Percentiles rank a stretch among this genome's conserved stretches.
These are phyloP conservation scores for Drosophila elegans DNA, from an alignment of 1,140 invertebrate genomes.

Conservation along the genomic window DNA sequence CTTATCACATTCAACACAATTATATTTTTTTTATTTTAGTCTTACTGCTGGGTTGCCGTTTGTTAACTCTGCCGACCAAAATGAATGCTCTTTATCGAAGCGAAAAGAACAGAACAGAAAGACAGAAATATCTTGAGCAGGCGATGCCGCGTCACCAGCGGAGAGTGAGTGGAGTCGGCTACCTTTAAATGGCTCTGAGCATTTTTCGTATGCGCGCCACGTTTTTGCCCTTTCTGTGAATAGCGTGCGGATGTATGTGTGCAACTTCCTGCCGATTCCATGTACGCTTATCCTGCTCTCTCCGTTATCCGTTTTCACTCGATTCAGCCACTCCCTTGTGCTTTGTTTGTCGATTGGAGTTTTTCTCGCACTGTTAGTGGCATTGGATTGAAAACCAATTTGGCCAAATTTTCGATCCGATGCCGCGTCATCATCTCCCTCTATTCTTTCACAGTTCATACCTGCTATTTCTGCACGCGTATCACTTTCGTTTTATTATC, in stretches of 20 bases:
- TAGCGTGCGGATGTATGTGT: constrained; percentile 33
- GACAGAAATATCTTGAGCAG: constrained; percentile 57
- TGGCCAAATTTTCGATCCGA: background rate
- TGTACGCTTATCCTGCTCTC: constrained; percentile 59
- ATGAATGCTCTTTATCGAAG: constrained; percentile 53
- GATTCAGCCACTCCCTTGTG: constrained; percentile 61
- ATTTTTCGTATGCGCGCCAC: constrained; percentile 71
- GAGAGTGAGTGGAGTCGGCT: constrained; percentile 26
- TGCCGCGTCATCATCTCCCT: constrained; percentile 44
- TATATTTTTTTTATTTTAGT: constrained; percentile 68
- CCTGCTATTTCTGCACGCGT: constrained; percentile 46
- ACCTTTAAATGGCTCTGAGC: constrained; percentile 34
- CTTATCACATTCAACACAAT: constrained; percentile 62
- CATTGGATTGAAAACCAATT: constrained; percentile 32
- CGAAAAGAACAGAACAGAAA: constrained; percentile 33
- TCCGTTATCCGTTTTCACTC: constrained; percentile 26
- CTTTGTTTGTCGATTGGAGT: constrained; percentile 35
- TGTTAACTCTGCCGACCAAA: constrained; percentile 46
- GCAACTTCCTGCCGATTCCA: constrained; percentile 73
- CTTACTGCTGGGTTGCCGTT: constrained; percentile 29
- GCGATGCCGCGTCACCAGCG: constrained; percentile 68
- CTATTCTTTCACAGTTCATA: constrained; percentile 24
- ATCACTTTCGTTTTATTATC: constrained; percentile 72
- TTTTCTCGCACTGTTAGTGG: background rate
- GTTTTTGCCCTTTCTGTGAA: constrained; percentile 48